phyloP scores from a whole-genome alignment of 2,888 invertebrate genomes.

The Petrophora chlorosata region DNA sequence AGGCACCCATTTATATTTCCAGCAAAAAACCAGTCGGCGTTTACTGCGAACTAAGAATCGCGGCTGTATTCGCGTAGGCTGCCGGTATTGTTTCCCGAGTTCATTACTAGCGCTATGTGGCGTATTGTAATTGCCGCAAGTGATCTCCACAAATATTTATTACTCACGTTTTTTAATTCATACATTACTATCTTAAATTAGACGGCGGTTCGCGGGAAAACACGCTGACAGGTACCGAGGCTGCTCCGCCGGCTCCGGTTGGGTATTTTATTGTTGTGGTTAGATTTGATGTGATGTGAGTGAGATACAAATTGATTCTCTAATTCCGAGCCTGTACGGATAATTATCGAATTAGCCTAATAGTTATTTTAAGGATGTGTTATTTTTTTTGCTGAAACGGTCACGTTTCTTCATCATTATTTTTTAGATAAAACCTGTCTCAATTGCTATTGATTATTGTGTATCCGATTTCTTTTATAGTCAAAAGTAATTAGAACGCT shows the following conservation, averaged over 20 bases:
- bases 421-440: conserved; percentile 1
- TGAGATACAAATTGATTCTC: conserved; percentile 35
- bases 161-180: conserved; percentile 47
- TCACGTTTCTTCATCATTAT: conserved; percentile 8
- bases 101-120: conserved; percentile 46
- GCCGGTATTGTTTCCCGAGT: conserved; percentile 60
- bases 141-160: conserved; percentile 47
- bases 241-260: conserved; percentile 40
- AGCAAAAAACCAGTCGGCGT: conserved; percentile 75
- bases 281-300: conserved; percentile 31
- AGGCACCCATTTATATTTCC: conserved; percentile 62
- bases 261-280: conserved; percentile 34
- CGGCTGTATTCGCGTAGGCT: conserved; percentile 64
- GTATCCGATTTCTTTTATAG: too few species aligned
- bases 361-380: conserved; percentile 16
- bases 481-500: neutral
- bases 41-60: conserved; percentile 74
- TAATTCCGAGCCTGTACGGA: conserved; percentile 19
- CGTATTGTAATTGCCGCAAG: conserved; percentile 48
- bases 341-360: conserved; percentile 27
- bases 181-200: conserved; percentile 30
- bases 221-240: conserved; percentile 42
- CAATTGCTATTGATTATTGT: neutral
- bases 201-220: conserved; percentile 43
- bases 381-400: conserved; percentile 17